A percentile compares a stretch with the other conserved stretches of the same genome.
These are phyloP conservation scores for Hippocampus abdominalis DNA, from an alignment of 2,113 vertebrate species.

Conservation along the genomic window DNA sequence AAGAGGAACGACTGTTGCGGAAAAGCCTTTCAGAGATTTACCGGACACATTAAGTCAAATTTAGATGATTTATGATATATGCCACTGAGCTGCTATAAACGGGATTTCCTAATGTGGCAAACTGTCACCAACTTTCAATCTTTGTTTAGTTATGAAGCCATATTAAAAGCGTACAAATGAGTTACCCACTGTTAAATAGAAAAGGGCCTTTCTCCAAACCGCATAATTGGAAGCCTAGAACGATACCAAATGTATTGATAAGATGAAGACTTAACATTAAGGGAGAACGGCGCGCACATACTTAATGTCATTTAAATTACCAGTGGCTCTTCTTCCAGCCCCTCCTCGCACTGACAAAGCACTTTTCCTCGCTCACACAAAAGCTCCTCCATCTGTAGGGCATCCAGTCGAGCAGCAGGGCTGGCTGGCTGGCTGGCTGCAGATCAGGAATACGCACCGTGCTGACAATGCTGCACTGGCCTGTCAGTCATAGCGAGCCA, in stretches of 20 bases:
- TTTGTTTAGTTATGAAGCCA: no score
- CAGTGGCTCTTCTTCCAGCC: not conserved
- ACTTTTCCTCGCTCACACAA: constrained; percentile 8
- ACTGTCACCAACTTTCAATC: not conserved
- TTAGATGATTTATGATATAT: constrained; percentile 2
- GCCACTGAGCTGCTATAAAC: not conserved
- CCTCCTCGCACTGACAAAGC: constrained; percentile 1
- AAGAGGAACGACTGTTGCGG: not conserved
- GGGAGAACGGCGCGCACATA: not conserved
- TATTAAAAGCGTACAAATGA: no score
- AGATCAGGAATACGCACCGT: constrained; percentile 34
- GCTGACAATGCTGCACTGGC: constrained; percentile 28
- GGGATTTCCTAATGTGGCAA: not conserved
- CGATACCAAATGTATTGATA: not conserved
- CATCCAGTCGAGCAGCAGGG: constrained; percentile 16
- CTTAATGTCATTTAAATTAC: not conserved
- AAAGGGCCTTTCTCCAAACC: not conserved
- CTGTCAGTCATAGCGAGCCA: constrained; percentile 15
- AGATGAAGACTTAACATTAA: not conserved
- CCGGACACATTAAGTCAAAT: constrained; percentile 15
- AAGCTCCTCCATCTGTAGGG: constrained; percentile 19
- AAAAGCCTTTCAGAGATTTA: not conserved
- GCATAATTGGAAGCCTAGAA: not conserved
- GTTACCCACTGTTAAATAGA: not conserved
- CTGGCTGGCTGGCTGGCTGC: constrained; percentile 29